phyloP scores from a whole-genome alignment of 2,797 vertebrate genomes.

The Coranthus polyacanthus region DNA sequence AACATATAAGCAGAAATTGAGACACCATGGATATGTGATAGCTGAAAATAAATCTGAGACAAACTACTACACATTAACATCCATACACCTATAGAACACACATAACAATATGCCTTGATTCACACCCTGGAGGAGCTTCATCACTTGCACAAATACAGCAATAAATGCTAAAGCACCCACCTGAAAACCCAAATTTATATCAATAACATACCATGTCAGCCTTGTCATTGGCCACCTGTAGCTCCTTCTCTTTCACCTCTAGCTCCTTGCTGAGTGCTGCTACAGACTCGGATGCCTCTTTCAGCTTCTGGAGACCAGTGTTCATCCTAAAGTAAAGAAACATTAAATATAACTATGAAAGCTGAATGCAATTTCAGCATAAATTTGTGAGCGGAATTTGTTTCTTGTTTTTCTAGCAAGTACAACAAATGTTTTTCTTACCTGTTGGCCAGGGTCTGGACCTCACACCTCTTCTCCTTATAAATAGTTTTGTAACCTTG shows the following conservation, averaged over 20 bases:
- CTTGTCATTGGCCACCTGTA: constrained; percentile 93
- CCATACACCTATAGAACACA: background rate
- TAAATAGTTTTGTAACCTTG: constrained; percentile 94
- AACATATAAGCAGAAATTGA: background rate
- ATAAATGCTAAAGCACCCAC: too few species aligned
- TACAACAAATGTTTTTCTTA: constrained; percentile 44
- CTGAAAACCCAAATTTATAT: background rate
- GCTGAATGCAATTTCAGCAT: background rate
- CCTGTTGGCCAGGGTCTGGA: constrained; percentile 92
- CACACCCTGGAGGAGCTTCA: background rate
- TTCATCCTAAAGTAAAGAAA: constrained; percentile 87
- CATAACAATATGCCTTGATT: too few species aligned
- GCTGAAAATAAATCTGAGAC: background rate
- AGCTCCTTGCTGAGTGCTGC: constrained; percentile 92
- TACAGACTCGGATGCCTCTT: constrained; percentile 94
- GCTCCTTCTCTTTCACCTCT: constrained; percentile 94
- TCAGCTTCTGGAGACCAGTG: constrained; percentile 94
- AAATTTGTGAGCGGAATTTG: too few species aligned
- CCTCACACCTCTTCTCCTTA: constrained; percentile 89
- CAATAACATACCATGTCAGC: constrained; percentile 89
- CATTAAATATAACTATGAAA: background rate
- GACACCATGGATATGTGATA: background rate
- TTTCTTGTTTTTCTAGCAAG: background rate
- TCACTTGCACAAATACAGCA: background rate
- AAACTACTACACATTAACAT: background rate